Conservation (phyloP, 2,797 vertebrate species). For the Halcyon leucocephala region DNA sequence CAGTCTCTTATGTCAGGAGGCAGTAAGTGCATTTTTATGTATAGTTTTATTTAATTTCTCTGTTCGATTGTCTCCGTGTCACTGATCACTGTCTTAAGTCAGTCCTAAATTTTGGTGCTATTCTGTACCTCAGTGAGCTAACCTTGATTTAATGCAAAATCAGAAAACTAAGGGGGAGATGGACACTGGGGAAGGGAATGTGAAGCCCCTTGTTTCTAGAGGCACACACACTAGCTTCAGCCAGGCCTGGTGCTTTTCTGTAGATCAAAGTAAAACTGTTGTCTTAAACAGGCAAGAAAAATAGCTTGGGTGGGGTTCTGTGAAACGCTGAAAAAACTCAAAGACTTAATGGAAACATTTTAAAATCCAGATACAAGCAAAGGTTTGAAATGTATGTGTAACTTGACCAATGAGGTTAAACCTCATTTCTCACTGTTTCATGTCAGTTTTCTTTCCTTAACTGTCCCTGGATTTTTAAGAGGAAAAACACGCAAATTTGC, state of each 20-base stretch:
- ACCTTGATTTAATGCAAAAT: background rate
- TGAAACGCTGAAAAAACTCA: constrained; percentile 13
- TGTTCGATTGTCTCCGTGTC: background rate
- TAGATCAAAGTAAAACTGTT: constrained; percentile 62
- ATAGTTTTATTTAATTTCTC: background rate
- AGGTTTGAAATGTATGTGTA: constrained; percentile 14
- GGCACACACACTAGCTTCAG: background rate
- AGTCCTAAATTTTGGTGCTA: background rate
- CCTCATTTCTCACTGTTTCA: constrained; percentile 39
- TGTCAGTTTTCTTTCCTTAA: constrained; percentile 49
- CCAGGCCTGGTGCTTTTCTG: constrained; percentile 50
- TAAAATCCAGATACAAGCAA: constrained; percentile 35
- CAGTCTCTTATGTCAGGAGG: constrained; percentile 14
- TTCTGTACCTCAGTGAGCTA: background rate
- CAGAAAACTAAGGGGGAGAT: background rate
- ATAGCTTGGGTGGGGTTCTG: constrained; percentile 40
- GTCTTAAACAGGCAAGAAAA: constrained; percentile 60
- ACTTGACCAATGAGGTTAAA: constrained; percentile 43
- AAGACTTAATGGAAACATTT: constrained; percentile 54
- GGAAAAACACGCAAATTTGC: constrained; percentile 48
- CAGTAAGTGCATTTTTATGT: background rate
- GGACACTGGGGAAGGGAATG: background rate
- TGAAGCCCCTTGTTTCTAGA: constrained; percentile 19
- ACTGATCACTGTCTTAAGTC: background rate
- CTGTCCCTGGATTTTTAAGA: constrained; percentile 28